phyloP scores from a whole-genome alignment of 2,797 vertebrate genomes.

The Nannoperca australis region DNA sequence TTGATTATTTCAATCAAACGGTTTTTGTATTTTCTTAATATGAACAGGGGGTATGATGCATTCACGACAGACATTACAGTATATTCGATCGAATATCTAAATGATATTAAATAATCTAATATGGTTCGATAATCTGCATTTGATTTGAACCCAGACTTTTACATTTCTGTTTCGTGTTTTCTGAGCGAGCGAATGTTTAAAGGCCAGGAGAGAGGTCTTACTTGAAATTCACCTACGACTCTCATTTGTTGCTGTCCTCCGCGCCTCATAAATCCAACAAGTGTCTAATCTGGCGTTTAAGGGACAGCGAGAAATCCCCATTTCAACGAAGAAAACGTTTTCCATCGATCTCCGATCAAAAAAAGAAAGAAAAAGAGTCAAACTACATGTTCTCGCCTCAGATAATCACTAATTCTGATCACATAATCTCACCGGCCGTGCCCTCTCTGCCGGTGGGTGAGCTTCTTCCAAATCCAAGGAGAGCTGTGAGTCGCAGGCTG shows the following conservation, averaged over 20 bases:
- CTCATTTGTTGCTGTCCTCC: slow-evolving; percentile 31
- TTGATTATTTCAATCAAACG: not conserved
- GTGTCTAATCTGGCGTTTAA: slow-evolving; percentile 5
- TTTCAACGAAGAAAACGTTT: not conserved
- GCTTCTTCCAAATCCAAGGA: slow-evolving; percentile 68
- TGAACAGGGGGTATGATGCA: not conserved
- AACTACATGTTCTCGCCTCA: slow-evolving; percentile 46
- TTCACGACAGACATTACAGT: rapidly evolving
- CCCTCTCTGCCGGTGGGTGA: slow-evolving; percentile 45
- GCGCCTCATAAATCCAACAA: slow-evolving; percentile 37
- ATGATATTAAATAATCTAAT: not conserved
- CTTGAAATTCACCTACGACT: slow-evolving; percentile 59
- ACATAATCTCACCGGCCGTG: slow-evolving; percentile 48
- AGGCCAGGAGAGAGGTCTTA: slow-evolving; percentile 15
- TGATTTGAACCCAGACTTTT: not conserved
- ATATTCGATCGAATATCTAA: rapidly evolving
- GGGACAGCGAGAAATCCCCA: slow-evolving; percentile 6
- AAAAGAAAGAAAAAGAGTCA: slow-evolving; percentile 17
- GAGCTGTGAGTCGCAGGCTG: slow-evolving; percentile 50
- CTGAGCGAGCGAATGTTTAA: not conserved
- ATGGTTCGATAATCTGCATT: not conserved
- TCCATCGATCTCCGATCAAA: not conserved
- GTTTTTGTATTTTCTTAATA: not conserved
- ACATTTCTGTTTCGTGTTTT: not conserved
- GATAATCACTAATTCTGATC: slow-evolving; percentile 39